Evolutionary conservation across 2,888 invertebrate species (phyloP).

Genomic region (Cataglyphis rosenhaueri): DNA sequence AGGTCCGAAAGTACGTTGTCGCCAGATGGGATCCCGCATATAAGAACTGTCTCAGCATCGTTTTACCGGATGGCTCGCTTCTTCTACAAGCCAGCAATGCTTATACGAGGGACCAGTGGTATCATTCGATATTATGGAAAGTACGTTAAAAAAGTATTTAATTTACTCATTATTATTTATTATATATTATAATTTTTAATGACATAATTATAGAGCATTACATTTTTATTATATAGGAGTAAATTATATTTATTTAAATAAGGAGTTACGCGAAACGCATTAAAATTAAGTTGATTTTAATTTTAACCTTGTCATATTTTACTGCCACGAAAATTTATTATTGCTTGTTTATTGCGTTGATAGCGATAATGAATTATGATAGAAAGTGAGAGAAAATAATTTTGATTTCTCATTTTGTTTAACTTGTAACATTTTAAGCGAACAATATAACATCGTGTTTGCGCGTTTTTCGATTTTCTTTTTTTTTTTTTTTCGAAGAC

Average conservation of each 20-base stretch:
- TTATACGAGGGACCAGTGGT: slow-evolving; percentile 94
- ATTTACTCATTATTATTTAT: neutral
- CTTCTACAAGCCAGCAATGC: slow-evolving; percentile 91
- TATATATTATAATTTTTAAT: neutral
- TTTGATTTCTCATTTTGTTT: slow-evolving; percentile 10
- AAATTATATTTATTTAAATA: neutral
- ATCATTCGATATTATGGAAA: slow-evolving; percentile 92
- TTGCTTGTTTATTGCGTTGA: neutral
- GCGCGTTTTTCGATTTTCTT: neutral
- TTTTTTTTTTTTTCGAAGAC: neutral
- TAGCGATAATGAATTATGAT: neutral
- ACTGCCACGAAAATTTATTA: neutral
- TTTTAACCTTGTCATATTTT: neutral
- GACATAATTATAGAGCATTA: neutral
- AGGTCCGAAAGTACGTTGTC: slow-evolving; percentile 89
- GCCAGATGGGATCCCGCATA: slow-evolving; percentile 93
- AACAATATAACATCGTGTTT: neutral
- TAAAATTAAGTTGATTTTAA: neutral
- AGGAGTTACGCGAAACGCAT: neutral
- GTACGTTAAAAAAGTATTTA: slow-evolving; percentile 84
- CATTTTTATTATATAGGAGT: neutral
- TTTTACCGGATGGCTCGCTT: slow-evolving; percentile 91
- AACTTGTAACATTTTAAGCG: slow-evolving; percentile 2
- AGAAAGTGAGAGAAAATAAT: neutral
- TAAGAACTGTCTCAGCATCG: slow-evolving; percentile 92